Evolutionary conservation across 1,140 invertebrate species (phyloP), one percentile per base, ranked within the genome.

Genomic region (Drosophila ogumai): DNA sequence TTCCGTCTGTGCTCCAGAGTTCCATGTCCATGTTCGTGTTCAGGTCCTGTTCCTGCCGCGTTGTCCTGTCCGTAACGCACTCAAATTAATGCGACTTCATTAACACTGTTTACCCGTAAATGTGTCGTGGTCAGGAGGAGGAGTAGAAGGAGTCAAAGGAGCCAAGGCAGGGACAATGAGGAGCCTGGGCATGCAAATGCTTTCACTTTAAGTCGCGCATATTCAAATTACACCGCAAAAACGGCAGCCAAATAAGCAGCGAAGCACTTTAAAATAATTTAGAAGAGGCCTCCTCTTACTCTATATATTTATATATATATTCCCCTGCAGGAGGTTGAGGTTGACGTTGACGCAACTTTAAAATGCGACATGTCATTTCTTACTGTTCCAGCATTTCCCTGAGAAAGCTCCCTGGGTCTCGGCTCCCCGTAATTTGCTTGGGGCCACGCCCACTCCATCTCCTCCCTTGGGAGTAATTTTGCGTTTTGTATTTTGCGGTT

Each of bases 11-110:
- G 34, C 40, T 55, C 13, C 28, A 41, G 49, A 52, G 17, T 55
- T 55, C 34, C 52, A 13, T 22, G 50, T 54, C 50, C 50, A 3
- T 54, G 50, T 15, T 36, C 17, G 17, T 55, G 34, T 55, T 22
- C 52, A 13, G 38, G 52, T 38, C 34, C 52, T 36, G 46, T 38
- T 47, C 22, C 58, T 63, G 41, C 28, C 32, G 64, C 61, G 55
- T 79, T 64, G 80, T 80, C 63, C 64, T 81, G 72, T 31, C 19
- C 47, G 60, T 82, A 86, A 86, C 80, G 85, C 85, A 84, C 85
- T 84, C 67, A 87, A 90, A 87, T 90, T 90, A 87, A 87, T 87
- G 84, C 85, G 84, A 87, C 84, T 87, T 87, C 85, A 90, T 87
- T 87, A 90, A 90, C 84, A 90, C 77, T 87, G 85, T 87, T 87